These are phyloP conservation scores for Neodiprion lecontei DNA, from an alignment of 1,140 invertebrate genomes.

Conservation along the genomic window DNA sequence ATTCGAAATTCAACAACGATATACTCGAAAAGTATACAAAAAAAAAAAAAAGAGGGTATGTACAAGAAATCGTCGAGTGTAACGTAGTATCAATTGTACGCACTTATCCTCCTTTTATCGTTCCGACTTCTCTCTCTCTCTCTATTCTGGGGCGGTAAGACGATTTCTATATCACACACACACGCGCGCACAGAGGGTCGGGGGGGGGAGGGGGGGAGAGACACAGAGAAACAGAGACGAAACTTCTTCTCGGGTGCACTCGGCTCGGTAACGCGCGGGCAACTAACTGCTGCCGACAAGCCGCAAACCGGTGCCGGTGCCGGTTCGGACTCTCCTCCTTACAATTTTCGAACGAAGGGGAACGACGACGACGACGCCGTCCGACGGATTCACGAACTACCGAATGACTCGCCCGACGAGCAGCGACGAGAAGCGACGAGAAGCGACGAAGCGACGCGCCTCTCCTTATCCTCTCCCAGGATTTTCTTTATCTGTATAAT, in stretches of 20 bases:
- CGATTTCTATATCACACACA: no score
- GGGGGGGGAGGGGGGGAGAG: no score
- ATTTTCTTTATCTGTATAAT: no score
- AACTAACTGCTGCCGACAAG: neutral
- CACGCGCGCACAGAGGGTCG: no score
- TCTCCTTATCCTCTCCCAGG: no score
- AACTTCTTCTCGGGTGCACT: neutral
- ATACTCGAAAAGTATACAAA: no score
- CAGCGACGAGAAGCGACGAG: no score
- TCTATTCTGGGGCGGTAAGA: neutral
- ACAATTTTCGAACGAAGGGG: neutral
- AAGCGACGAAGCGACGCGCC: neutral
- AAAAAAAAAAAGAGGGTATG: no score
- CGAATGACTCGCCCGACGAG: neutral
- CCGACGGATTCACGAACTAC: neutral
- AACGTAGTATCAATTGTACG: neutral
- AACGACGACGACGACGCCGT: neutral
- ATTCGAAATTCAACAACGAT: no score
- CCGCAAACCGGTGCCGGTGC: neutral
- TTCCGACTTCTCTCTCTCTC: neutral
- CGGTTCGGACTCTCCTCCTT: neutral
- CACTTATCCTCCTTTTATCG: neutral
- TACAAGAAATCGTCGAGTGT: neutral
- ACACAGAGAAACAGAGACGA: neutral
- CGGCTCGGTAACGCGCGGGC: neutral